These are phyloP conservation scores for Pseudanteris insignis DNA, from an alignment of 2,888 invertebrate genomes.

Conservation along the genomic window DNA sequence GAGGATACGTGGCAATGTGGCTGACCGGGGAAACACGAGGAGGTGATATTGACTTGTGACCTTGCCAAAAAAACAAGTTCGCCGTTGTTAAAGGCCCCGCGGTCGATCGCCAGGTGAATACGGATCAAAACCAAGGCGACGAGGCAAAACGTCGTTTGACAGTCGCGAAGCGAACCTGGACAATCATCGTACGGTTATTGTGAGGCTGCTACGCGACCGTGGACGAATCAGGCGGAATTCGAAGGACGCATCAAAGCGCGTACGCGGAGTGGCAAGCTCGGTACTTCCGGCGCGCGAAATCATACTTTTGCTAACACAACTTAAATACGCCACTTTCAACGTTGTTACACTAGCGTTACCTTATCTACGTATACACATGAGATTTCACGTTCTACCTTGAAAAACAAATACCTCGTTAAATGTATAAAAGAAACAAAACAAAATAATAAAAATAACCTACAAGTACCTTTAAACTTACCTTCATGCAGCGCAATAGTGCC, in stretches of 20 bases:
- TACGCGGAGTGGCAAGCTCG: too few relatives aligned
- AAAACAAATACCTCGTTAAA: conserved; percentile 62
- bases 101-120: conserved; percentile 21
- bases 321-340: too few relatives aligned
- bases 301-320: too few relatives aligned
- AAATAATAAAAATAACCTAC: conserved; percentile 51
- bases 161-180: conserved; percentile 4
- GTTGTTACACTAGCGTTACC: too few relatives aligned
- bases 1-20: conserved; percentile 59
- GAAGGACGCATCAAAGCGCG: too few relatives aligned
- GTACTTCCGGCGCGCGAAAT: too few relatives aligned
- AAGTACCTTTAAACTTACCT: conserved; percentile 65
- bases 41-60: conserved; percentile 65
- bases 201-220: too few relatives aligned
- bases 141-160: neutral
- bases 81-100: conserved; percentile 47
- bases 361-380: conserved; percentile 38
- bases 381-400: conserved; percentile 58
- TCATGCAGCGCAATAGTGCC: conserved; percentile 65
- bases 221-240: too few relatives aligned
- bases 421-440: too few relatives aligned
- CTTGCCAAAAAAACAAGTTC: conserved; percentile 60
- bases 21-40: conserved; percentile 62
- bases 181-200: neutral
- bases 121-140: conserved; percentile 8